A percentile compares a stretch with the other conserved stretches of the same genome.
Conservation (phyloP, 2,888 invertebrate genomes). For the Agonopterix heracliana region DNA sequence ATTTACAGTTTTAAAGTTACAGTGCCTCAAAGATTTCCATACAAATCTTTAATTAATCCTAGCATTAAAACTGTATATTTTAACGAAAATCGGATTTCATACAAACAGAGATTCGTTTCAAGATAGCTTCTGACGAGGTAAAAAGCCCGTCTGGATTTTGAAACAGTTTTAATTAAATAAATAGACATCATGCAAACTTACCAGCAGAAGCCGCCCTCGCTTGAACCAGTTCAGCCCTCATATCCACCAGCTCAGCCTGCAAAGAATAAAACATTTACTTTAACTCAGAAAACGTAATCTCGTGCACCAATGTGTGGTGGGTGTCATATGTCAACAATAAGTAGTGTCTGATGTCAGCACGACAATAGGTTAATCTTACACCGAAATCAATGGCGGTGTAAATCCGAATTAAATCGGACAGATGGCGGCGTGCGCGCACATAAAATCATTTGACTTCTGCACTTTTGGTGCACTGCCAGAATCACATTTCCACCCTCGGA, state of each 20-base stretch:
- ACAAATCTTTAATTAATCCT: too few species aligned
- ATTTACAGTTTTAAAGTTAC: too few species aligned
- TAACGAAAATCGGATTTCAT: too few species aligned
- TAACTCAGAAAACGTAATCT: slow-evolving; percentile 4
- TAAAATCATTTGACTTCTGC: slow-evolving; percentile 55
- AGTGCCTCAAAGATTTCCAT: too few species aligned
- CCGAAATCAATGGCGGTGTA: slow-evolving; percentile 47
- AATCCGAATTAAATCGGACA: slow-evolving; percentile 56
- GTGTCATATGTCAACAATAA: slow-evolving; percentile 47
- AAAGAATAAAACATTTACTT: slow-evolving; percentile 29
- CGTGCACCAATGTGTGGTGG: slow-evolving; percentile 17
- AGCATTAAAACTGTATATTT: too few species aligned
- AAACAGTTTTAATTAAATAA: too few species aligned
- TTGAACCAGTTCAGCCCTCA: slow-evolving; percentile 84
- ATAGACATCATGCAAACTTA: slow-evolving; percentile 20
- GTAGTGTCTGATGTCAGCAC: slow-evolving; percentile 44
- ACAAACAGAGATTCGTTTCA: too few species aligned
- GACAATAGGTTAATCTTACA: slow-evolving; percentile 52
- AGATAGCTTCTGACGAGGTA: too few species aligned
- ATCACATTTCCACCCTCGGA: background rate
- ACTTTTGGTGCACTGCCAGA: background rate
- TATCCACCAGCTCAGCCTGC: slow-evolving; percentile 86
- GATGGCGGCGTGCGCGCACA: slow-evolving; percentile 39
- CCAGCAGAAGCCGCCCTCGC: slow-evolving; percentile 74
- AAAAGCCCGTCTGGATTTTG: too few species aligned